Percentiles rank a stretch among this genome's conserved stretches.
phyloP scores from a whole-genome alignment of 2,888 invertebrate genomes.

The Molanna angustata region DNA sequence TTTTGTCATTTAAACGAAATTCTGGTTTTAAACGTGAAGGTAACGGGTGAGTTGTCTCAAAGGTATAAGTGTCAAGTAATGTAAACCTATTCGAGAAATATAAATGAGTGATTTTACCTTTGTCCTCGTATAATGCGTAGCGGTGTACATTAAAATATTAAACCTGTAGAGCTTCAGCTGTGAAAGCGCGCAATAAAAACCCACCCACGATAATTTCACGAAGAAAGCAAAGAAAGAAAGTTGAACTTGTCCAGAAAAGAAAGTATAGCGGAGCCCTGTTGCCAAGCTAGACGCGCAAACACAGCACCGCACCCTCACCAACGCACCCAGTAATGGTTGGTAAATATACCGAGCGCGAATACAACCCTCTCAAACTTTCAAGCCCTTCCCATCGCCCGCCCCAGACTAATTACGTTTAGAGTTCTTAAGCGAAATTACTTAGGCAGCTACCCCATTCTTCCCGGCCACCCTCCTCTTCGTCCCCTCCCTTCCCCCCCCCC shows the following conservation, averaged over 20 bases:
- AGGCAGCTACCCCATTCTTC: conserved; percentile 45
- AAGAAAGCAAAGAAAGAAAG: too few relatives aligned
- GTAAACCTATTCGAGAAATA: too few relatives aligned
- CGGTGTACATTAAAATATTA: conserved; percentile 18
- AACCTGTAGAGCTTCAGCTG: conserved; percentile 19
- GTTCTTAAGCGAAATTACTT: conserved; percentile 68
- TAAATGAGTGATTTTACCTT: too few relatives aligned
- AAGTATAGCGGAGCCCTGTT: conserved; percentile 14
- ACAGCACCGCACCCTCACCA: conserved; percentile 27
- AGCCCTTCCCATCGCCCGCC: conserved; percentile 62
- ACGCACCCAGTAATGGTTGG: conserved; percentile 32
- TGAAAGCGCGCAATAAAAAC: conserved; percentile 24
- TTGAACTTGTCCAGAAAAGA: conserved; percentile 24
- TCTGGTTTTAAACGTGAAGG: too few relatives aligned
- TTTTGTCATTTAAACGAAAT: too few relatives aligned
- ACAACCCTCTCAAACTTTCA: conserved; percentile 63
- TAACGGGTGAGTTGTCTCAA: too few relatives aligned
- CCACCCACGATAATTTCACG: conserved; percentile 27
- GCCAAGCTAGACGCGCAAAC: conserved; percentile 23
- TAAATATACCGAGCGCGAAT: conserved; percentile 36
- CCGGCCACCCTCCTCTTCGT: conserved; percentile 22
- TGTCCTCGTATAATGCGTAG: too few relatives aligned
- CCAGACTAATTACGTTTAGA: conserved; percentile 68
- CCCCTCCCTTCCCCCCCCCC: conserved; percentile 11
- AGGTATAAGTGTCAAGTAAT: too few relatives aligned